These are phyloP conservation scores for Mactromeris polynyma DNA, from an alignment of 2,888 invertebrate species.

Conservation along the genomic window DNA sequence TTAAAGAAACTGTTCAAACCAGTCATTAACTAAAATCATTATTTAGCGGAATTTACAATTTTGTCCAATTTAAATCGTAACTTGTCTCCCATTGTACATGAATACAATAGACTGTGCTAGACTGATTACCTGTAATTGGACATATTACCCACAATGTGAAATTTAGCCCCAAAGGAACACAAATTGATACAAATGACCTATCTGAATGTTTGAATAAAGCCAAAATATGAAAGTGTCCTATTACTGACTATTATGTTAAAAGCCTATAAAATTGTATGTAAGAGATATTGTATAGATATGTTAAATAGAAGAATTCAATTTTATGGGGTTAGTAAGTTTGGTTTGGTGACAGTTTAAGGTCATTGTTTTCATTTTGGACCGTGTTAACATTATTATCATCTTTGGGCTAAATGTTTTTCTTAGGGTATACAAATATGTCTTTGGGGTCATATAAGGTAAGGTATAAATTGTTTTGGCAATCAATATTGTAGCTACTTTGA, in stretches of 20 bases:
- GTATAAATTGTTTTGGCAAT: too few relatives aligned
- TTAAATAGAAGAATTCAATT: background rate
- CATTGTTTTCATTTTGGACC: background rate
- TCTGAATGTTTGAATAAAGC: constrained; percentile 1
- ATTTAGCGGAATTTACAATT: constrained; percentile 42
- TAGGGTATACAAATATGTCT: background rate
- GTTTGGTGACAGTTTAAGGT: background rate
- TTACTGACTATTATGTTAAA: background rate
- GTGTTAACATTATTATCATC: background rate
- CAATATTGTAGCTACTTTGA: too few relatives aligned
- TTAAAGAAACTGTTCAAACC: constrained; percentile 20
- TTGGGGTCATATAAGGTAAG: background rate
- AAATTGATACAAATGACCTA: constrained; percentile 55
- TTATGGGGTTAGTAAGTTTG: background rate
- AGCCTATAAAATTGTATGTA: background rate
- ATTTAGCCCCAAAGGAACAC: constrained; percentile 47
- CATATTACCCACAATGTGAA: constrained; percentile 38
- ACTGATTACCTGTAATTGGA: constrained; percentile 48
- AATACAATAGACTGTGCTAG: constrained; percentile 46
- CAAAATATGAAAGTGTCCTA: background rate
- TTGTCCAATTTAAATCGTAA: constrained; percentile 25
- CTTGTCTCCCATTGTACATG: constrained; percentile 42
- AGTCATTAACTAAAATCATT: constrained; percentile 40
- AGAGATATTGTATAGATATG: too few relatives aligned
- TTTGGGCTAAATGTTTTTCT: background rate